phyloP scores from a whole-genome alignment of 1,140 invertebrate genomes.

The Tetramorium alpestre region DNA sequence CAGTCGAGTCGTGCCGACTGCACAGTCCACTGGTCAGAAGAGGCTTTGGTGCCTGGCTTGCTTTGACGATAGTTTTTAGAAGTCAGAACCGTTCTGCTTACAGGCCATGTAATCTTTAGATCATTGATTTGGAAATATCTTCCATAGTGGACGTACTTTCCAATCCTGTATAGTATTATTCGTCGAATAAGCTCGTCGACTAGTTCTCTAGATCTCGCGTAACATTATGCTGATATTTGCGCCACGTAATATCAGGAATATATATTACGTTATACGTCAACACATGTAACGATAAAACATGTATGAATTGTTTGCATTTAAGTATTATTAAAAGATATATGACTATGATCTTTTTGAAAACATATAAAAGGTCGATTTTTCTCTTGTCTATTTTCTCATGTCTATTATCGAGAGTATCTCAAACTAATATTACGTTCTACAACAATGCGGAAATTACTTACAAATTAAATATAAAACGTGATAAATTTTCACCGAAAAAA shows the following conservation, averaged over 20 bases:
- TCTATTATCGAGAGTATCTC: neutral
- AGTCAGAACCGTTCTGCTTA: slow-evolving; percentile 59
- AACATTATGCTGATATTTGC: slow-evolving; percentile 1
- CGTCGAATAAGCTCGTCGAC: neutral
- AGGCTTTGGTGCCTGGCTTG: slow-evolving; percentile 25
- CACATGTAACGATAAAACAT: neutral
- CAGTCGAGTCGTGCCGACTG: neutral
- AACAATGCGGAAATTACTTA: slow-evolving; percentile 8
- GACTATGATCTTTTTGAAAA: neutral
- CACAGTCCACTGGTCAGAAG: slow-evolving; percentile 48
- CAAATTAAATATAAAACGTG: neutral
- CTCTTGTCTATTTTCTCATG: neutral
- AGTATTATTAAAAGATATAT: neutral
- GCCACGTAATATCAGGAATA: neutral
- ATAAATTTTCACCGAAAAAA: slow-evolving; percentile 8
- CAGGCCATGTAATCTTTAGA: slow-evolving; percentile 57
- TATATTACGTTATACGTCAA: neutral
- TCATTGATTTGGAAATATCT: slow-evolving; percentile 67
- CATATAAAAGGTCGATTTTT: neutral
- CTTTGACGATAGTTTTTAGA: slow-evolving; percentile 62
- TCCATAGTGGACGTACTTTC: slow-evolving; percentile 19
- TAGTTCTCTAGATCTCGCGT: neutral
- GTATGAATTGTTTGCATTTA: neutral
- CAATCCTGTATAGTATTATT: neutral
- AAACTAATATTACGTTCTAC: neutral